Percentiles rank a stretch among this genome's conserved stretches.
Evolutionary conservation across 1,140 invertebrate genomes (phyloP).

Genomic region (Pomacea maculata): DNA sequence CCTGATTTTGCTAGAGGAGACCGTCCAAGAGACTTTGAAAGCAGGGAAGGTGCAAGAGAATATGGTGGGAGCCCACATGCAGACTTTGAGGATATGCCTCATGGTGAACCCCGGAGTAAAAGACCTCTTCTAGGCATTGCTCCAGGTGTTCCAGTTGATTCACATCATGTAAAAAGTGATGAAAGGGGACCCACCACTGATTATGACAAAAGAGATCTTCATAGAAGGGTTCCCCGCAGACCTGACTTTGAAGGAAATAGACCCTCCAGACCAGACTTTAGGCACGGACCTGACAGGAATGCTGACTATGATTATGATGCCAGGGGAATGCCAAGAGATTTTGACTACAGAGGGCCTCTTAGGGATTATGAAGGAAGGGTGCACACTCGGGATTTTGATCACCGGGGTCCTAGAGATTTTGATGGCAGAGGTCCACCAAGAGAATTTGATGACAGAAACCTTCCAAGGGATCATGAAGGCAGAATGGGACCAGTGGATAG

Average conservation of each 20-base stretch:
- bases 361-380: constrained; percentile 9
- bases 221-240: not conserved
- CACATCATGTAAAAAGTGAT: not conserved
- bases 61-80: not conserved
- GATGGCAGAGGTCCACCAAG: constrained; percentile 26
- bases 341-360: not conserved
- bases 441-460: constrained; percentile 22
- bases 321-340: not conserved
- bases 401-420: constrained; percentile 15
- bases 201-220: constrained; percentile 19
- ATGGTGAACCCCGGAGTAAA: constrained; percentile 6
- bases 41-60: constrained; percentile 14
- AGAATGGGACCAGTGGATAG: not conserved
- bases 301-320: not conserved
- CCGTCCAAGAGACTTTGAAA: constrained; percentile 9
- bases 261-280: no score
- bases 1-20: constrained; percentile 5
- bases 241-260: not conserved
- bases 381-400: not conserved
- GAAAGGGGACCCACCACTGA: constrained; percentile 5
- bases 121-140: constrained; percentile 9
- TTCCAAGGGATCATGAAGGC: constrained; percentile 12
- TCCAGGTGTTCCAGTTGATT: constrained; percentile 16
- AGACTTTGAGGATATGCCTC: constrained; percentile 5
- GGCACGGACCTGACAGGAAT: not conserved